These are phyloP conservation scores for Pandion haliaetus DNA, from an alignment of 2,113 vertebrate genomes.

Conservation along the genomic window DNA sequence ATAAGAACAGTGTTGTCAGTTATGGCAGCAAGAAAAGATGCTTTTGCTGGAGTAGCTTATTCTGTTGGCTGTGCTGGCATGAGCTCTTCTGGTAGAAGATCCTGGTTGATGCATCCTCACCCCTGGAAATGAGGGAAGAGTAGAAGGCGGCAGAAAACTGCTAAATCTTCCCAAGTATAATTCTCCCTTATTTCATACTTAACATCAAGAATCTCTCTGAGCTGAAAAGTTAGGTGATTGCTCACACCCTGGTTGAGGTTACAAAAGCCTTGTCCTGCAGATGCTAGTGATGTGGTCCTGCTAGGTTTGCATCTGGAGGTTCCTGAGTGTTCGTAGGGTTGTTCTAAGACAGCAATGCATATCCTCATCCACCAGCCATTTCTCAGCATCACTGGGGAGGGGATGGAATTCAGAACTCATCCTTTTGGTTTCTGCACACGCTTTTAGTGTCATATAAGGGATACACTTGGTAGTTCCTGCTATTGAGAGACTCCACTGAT, in stretches of 20 bases:
- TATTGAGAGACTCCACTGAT: background rate
- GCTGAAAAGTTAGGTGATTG: slow-evolving; percentile 20
- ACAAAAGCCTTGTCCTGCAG: background rate
- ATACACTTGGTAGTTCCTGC: background rate
- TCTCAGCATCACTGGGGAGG: background rate
- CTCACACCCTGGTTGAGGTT: background rate
- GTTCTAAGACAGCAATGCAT: background rate
- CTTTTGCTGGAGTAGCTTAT: background rate
- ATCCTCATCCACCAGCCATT: slow-evolving; percentile 31
- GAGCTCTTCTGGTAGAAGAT: background rate
- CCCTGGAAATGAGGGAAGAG: slow-evolving; percentile 34
- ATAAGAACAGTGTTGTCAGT: background rate
- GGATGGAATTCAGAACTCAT: slow-evolving; percentile 1
- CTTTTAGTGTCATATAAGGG: background rate
- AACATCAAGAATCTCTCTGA: background rate
- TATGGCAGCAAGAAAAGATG: background rate
- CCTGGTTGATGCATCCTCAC: slow-evolving; percentile 5
- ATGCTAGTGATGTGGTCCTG: background rate
- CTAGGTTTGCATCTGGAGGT: background rate
- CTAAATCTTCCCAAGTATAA: background rate
- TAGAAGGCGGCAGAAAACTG: slow-evolving; percentile 28
- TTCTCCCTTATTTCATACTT: slow-evolving; percentile 17
- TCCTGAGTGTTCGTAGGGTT: background rate
- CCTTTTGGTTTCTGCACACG: background rate
- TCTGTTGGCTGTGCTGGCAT: background rate